Percentiles rank a stretch among this genome's conserved stretches.
Conservation (phyloP, 35 echinoderm and acorn worm species). For the Antedon bifida region DNA sequence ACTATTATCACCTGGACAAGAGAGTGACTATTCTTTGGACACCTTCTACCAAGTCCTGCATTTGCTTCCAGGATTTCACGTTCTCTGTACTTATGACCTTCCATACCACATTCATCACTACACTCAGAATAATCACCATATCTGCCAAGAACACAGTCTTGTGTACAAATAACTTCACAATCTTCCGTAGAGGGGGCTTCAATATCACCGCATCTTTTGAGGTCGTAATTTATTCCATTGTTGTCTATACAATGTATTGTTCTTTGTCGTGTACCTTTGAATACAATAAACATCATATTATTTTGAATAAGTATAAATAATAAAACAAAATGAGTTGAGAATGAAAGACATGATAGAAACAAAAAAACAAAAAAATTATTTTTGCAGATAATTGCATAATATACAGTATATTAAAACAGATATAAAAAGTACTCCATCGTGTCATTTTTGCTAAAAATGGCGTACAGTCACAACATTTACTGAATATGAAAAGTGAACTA, state of each 20-base stretch:
- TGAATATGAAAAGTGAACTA: too few species aligned
- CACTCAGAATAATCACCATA: slow-evolving; percentile 58
- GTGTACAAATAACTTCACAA: slow-evolving; percentile 43
- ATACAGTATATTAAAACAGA: too few species aligned
- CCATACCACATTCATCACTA: slow-evolving; percentile 39
- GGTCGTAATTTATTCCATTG: slow-evolving; percentile 2
- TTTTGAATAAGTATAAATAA: too few species aligned
- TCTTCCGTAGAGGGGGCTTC: slow-evolving; percentile 21
- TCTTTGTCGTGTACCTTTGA: slow-evolving; percentile 41
- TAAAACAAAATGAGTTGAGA: too few species aligned
- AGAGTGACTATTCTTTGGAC: neutral
- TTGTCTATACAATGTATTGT: slow-evolving; percentile 41
- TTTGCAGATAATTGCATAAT: too few species aligned
- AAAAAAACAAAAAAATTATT: too few species aligned
- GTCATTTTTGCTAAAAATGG: too few species aligned
- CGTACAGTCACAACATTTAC: too few species aligned
- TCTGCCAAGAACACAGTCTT: slow-evolving; percentile 40
- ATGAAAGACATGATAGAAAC: too few species aligned
- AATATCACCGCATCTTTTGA: slow-evolving; percentile 27
- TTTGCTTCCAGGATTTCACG: slow-evolving; percentile 23
- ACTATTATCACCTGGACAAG: neutral
- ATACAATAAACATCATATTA: neutral
- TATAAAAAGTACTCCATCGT: too few species aligned
- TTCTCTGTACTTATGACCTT: slow-evolving; percentile 39
- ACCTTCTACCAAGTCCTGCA: slow-evolving; percentile 30